Conservation (phyloP, 2,797 vertebrate species). For the Pitangus sulphuratus region DNA sequence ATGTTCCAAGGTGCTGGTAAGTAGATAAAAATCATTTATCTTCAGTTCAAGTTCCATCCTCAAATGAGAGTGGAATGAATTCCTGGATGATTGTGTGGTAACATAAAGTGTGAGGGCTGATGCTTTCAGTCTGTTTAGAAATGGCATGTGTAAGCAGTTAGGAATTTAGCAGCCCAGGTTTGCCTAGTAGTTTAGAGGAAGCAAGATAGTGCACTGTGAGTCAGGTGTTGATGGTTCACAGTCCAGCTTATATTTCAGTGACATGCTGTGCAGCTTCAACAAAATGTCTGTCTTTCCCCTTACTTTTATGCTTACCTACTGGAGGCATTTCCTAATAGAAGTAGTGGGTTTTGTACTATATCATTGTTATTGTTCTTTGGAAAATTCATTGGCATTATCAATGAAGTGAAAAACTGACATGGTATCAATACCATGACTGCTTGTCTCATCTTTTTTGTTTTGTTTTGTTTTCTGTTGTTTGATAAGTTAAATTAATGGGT, state of each 20-base stretch:
- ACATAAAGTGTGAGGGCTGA: neutral
- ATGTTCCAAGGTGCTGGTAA: neutral
- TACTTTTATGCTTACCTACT: neutral
- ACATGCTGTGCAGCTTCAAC: neutral
- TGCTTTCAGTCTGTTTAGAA: neutral
- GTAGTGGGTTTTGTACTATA: neutral
- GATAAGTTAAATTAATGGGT: neutral
- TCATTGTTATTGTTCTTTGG: neutral
- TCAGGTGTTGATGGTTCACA: neutral
- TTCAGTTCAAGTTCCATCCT: neutral
- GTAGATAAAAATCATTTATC: neutral
- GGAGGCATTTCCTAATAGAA: neutral
- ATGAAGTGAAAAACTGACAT: neutral
- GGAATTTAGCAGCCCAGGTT: neutral
- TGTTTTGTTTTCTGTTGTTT: neutral
- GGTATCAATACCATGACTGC: neutral
- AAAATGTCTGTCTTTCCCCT: neutral
- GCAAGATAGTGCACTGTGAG: neutral
- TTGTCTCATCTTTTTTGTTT: neutral
- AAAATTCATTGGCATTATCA: neutral
- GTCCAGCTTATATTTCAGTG: neutral
- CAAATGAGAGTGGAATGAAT: neutral
- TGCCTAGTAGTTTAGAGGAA: neutral
- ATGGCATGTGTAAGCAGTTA: neutral
- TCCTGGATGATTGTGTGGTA: neutral